Evolutionary conservation across 2,888 invertebrate genomes (phyloP), one percentile per base, ranked within the genome.

Genomic region (Melanchra persicariae): DNA sequence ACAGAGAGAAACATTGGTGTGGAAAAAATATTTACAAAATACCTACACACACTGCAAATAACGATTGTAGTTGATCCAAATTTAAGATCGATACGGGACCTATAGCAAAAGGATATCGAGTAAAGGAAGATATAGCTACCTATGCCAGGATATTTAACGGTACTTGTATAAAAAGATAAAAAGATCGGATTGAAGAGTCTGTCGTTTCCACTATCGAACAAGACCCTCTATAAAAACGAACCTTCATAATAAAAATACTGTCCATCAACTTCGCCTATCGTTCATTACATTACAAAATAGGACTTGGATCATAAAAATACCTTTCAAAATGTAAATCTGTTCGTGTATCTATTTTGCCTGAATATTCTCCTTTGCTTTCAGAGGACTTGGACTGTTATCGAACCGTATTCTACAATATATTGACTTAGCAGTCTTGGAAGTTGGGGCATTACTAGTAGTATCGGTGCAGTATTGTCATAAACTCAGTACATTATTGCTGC

Each of bases 211-310:
- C 47, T 79, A 73, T 73, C 73, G 10, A 1, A 60, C 19, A 78
- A 74, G 47, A 26, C 22, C 79, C 26, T 72, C 55, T 60, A 72
- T 74, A 74, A 74, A 78, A 78, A 12, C 15, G 55, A 55, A 72
- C n/a, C 79, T 55, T 37, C 10, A 15, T 79, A 61, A 79, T 74
- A 74, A 74, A 73, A 79, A 79, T 79, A 45, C 73, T 49, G 55
- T 73, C 55, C 34, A 73, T 73, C 79, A 74, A 73, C 37, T 59
- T 49, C 7, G n/a, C 12, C 26, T 60, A 49, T 76, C 69, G 24
- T 17, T 78, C 74, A 78, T 78, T 60, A 43, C 74, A 78, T 78
- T 60, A 43, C 60, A 10, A 55, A 49, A 72, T 55, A 78, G 43
- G 22, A 55, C 54, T 12, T 49, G 34, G 17, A 37, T 72, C 40